phyloP scores from a whole-genome alignment of 92 coral and sea anemone genomes.

The Pocillopora meandrina region DNA sequence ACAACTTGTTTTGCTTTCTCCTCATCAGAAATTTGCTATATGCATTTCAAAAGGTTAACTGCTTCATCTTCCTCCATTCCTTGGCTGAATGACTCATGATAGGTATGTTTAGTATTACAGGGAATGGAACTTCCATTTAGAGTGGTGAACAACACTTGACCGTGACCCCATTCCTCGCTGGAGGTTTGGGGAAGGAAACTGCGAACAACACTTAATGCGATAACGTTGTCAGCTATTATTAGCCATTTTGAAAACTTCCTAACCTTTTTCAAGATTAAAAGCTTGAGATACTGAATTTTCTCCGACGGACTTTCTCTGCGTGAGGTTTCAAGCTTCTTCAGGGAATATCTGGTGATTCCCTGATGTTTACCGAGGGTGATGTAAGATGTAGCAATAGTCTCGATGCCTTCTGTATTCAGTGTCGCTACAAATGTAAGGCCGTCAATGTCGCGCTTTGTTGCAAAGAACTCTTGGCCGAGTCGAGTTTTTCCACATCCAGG shows the following conservation, averaged over 20 bases:
- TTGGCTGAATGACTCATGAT: constrained; percentile 7
- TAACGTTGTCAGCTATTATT: constrained; percentile 47
- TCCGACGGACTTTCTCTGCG: background rate
- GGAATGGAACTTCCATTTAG: constrained; percentile 32
- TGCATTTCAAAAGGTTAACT: constrained; percentile 21
- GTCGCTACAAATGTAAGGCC: constrained; percentile 25
- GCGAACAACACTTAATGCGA: background rate
- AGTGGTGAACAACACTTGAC: constrained; percentile 40
- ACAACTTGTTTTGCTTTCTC: constrained; percentile 29
- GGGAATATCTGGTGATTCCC: background rate
- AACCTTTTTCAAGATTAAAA: background rate
- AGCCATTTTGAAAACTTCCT: constrained; percentile 25
- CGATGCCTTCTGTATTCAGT: constrained; percentile 12
- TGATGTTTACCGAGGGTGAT: constrained; percentile 18
- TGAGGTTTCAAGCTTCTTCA: background rate
- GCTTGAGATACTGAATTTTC: constrained; percentile 26
- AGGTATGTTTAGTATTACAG: background rate
- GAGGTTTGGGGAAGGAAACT: constrained; percentile 22
- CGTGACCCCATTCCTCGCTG: constrained; percentile 30
- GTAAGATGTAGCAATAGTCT: constrained; percentile 17
- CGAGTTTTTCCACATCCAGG: constrained; percentile 56
- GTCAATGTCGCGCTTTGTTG: background rate
- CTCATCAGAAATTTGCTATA: constrained; percentile 27
- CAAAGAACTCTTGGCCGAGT: constrained; percentile 34
- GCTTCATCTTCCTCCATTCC: constrained; percentile 45